phyloP scores from a whole-genome alignment of 2,888 invertebrate genomes.

The Prosapia bicincta region DNA sequence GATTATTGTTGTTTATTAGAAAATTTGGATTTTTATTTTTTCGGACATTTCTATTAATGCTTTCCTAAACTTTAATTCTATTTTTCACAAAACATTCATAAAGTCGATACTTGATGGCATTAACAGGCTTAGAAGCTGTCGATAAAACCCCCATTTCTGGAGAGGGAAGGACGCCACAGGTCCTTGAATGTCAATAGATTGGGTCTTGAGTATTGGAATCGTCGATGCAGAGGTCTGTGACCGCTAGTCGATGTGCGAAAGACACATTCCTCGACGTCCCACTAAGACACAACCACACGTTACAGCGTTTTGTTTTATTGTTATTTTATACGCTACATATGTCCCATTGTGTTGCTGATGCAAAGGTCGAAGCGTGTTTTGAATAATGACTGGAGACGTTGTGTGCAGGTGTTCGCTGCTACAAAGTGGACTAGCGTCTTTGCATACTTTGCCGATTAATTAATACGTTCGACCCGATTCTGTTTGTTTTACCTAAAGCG shows the following conservation, averaged over 20 bases:
- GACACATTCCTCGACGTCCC: constrained; percentile 14
- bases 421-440: neutral
- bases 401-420: neutral
- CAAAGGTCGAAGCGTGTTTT: neutral
- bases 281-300: constrained; percentile 14
- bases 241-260: constrained; percentile 6
- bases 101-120: too few species aligned
- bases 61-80: too few species aligned
- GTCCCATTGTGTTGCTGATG: constrained; percentile 21
- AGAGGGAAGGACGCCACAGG: neutral
- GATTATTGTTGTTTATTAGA: too few species aligned
- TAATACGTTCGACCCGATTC: neutral
- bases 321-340: constrained; percentile 27
- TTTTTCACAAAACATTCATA: too few species aligned
- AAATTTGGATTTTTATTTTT: too few species aligned
- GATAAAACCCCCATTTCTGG: too few species aligned
- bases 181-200: neutral
- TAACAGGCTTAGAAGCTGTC: too few species aligned
- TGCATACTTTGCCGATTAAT: neutral
- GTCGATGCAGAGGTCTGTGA: constrained; percentile 11
- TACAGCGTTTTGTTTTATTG: constrained; percentile 24
- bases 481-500: too few species aligned
- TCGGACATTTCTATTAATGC: too few species aligned
- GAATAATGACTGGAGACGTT: neutral
- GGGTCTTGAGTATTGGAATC: neutral